phyloP scores from a whole-genome alignment of 2,888 invertebrate genomes.

The Netelia virgata region DNA sequence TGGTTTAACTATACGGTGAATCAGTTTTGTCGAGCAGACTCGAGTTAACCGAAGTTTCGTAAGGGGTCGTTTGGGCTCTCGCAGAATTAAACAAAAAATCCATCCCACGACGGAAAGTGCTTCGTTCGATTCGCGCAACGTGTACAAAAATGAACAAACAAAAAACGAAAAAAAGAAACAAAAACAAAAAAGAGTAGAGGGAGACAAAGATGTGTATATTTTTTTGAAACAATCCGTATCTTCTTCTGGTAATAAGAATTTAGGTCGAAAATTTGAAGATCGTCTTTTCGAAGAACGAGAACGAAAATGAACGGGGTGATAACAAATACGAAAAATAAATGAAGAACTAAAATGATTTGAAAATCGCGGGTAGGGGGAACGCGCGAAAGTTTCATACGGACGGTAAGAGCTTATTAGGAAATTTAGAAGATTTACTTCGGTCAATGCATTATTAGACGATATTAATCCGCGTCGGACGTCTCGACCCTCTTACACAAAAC shows the following conservation, averaged over 20 bases:
- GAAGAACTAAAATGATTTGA: slow-evolving; percentile 21
- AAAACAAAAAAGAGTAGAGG: slow-evolving; percentile 27
- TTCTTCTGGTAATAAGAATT: slow-evolving; percentile 31
- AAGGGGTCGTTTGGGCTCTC: slow-evolving; percentile 42
- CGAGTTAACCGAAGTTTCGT: background rate
- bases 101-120: slow-evolving; percentile 62
- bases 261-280: slow-evolving; percentile 52
- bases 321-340: slow-evolving; percentile 34
- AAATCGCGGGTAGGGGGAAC: slow-evolving; percentile 33
- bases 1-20: slow-evolving; percentile 28
- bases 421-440: slow-evolving; percentile 57
- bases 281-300: slow-evolving; percentile 30
- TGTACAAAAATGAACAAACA: slow-evolving; percentile 66
- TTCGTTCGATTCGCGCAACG: slow-evolving; percentile 63
- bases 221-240: slow-evolving; percentile 64
- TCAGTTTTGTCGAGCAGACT: no score
- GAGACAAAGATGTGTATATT: slow-evolving; percentile 69
- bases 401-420: slow-evolving; percentile 73
- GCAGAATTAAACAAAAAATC: slow-evolving; percentile 55
- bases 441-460: slow-evolving; percentile 37
- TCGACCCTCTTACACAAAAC: slow-evolving; percentile 38
- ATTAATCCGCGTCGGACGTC: slow-evolving; percentile 42
- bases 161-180: background rate
- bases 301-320: slow-evolving; percentile 35
- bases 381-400: slow-evolving; percentile 48